These are phyloP conservation scores for Dicrostonyx torquatus DNA, from an alignment of 2,797 vertebrate genomes.

Conservation along the genomic window DNA sequence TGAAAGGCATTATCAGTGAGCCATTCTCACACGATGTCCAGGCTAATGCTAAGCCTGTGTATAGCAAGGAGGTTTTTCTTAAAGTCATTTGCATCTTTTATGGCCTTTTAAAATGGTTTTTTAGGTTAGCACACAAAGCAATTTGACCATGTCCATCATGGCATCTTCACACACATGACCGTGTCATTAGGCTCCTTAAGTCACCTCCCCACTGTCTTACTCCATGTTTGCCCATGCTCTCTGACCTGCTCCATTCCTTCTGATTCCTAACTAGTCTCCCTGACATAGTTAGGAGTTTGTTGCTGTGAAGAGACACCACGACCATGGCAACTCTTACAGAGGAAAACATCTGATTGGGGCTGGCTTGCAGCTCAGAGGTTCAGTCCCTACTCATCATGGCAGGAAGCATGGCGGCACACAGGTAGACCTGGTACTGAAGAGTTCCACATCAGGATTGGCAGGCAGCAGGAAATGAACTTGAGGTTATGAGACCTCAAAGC, in stretches of 20 bases:
- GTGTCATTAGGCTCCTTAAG: background rate
- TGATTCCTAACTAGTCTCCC: background rate
- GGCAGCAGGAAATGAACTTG: background rate
- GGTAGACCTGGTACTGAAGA: background rate
- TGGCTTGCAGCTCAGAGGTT: background rate
- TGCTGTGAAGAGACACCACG: background rate
- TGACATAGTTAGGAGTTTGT: background rate
- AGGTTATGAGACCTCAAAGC: background rate
- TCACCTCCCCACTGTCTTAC: background rate
- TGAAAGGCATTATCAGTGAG: background rate
- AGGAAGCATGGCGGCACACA: background rate
- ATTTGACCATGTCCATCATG: background rate
- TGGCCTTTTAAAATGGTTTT: background rate
- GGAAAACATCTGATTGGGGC: background rate
- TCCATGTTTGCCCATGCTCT: fast-evolving
- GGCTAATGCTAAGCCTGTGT: background rate
- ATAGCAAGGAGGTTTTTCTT: background rate
- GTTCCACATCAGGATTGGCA: background rate
- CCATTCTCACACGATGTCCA: background rate
- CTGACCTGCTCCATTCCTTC: background rate
- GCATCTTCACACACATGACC: background rate
- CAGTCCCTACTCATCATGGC: background rate
- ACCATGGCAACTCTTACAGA: background rate
- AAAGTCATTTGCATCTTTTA: background rate
- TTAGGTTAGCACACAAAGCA: background rate